These are phyloP conservation scores for Mugil cephalus DNA, from an alignment of 2,113 vertebrate species.

Conservation along the genomic window DNA sequence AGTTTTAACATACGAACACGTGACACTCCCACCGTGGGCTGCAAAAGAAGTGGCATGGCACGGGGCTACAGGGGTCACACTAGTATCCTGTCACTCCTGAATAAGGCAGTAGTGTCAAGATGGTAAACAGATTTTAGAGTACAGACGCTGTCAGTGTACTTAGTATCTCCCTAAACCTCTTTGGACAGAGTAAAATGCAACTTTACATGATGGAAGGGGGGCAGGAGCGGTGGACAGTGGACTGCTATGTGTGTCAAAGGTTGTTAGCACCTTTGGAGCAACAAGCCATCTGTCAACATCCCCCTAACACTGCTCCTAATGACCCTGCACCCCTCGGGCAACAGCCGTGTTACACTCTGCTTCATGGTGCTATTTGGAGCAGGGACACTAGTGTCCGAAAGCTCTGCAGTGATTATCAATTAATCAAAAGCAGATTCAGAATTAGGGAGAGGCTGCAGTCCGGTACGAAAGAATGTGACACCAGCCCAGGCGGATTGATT, in stretches of 20 bases:
- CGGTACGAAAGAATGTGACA: conserved; percentile 41
- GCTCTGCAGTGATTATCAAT: conserved; percentile 67
- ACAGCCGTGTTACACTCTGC: conserved; percentile 55
- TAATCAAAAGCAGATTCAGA: conserved; percentile 66
- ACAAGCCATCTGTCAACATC: conserved; percentile 84
- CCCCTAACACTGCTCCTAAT: conserved; percentile 77
- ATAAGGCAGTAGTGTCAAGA: conserved; percentile 44
- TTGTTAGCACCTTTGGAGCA: conserved; percentile 83
- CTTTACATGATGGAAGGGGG: conserved; percentile 57
- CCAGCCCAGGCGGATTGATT: conserved; percentile 22
- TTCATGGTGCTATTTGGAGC: conserved; percentile 68
- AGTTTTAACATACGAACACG: conserved; percentile 58
- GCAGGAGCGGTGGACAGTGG: conserved; percentile 61
- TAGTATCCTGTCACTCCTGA: conserved; percentile 5
- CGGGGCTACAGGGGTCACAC: conserved; percentile 21
- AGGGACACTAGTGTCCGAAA: conserved; percentile 61
- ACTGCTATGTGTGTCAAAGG: conserved; percentile 82
- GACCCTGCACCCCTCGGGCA: conserved; percentile 67
- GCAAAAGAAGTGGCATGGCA: conserved; percentile 24
- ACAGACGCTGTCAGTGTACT: conserved; percentile 44
- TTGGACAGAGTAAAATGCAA: conserved; percentile 64
- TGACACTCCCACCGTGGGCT: conserved; percentile 53
- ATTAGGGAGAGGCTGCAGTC: conserved; percentile 22
- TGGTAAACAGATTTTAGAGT: conserved; percentile 49
- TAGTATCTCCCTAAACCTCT: conserved; percentile 49